These are phyloP conservation scores for Pristis pectinata DNA, from an alignment of 2,797 vertebrate species.

Conservation along the genomic window DNA sequence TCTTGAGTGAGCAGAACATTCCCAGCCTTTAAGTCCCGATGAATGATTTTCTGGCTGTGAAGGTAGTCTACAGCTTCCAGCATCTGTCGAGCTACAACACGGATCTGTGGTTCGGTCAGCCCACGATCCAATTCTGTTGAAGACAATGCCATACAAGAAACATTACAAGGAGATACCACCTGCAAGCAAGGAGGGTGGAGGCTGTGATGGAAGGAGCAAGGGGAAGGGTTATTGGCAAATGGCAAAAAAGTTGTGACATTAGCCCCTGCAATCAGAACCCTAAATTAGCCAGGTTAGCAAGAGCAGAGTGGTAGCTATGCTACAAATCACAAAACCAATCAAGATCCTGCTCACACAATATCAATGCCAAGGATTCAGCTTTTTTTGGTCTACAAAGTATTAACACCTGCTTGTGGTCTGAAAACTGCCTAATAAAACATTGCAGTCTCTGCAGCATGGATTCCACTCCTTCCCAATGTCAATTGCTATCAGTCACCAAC, in stretches of 20 bases:
- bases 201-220: fast-evolving
- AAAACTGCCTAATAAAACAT: too few species aligned
- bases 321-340: not conserved
- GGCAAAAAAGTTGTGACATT: not conserved
- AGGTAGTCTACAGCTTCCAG: slow-evolving; percentile 84
- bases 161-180: not conserved
- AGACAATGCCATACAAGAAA: slow-evolving; percentile 25
- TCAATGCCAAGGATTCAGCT: not conserved
- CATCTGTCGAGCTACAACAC: slow-evolving; percentile 87
- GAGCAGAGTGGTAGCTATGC: not conserved
- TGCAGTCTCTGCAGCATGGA: too few species aligned
- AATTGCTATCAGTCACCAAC: too few species aligned
- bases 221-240: too few species aligned
- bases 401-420: too few species aligned
- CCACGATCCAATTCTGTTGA: slow-evolving; percentile 80
- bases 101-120: slow-evolving; percentile 85
- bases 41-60: slow-evolving; percentile 90
- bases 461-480: too few species aligned
- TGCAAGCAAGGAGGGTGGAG: not conserved
- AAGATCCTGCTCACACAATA: not conserved
- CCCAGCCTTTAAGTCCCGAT: slow-evolving; percentile 93
- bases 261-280: not conserved
- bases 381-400: too few species aligned
- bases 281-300: not conserved
- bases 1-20: slow-evolving; percentile 88